Percentiles rank a stretch among this genome's conserved stretches.
Conservation (phyloP, 2,888 invertebrate genomes). For the Entomobrya multifasciata region DNA sequence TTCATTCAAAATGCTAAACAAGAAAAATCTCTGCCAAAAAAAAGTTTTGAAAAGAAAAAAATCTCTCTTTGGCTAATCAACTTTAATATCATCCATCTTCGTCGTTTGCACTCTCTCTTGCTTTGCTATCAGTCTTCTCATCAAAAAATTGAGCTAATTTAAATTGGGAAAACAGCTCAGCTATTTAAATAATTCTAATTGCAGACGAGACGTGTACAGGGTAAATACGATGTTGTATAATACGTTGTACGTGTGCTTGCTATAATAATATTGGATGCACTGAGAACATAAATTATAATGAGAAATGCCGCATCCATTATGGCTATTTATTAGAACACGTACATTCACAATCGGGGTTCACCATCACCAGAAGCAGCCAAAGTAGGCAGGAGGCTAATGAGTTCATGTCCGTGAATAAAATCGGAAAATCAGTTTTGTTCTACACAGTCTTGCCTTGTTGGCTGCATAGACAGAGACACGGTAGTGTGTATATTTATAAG, state of each 20-base stretch:
- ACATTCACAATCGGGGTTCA: no score
- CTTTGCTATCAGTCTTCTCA: constrained; percentile 13
- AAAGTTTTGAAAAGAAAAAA: constrained; percentile 27
- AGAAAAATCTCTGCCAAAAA: constrained; percentile 29
- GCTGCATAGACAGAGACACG: no score
- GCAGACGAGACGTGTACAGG: constrained; percentile 6
- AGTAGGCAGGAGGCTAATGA: constrained; percentile 25
- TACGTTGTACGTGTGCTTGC: no score
- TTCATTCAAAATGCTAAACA: background rate
- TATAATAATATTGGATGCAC: background rate
- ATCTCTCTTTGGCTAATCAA: constrained; percentile 19
- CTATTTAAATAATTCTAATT: constrained; percentile 30
- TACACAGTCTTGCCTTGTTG: constrained; percentile 25
- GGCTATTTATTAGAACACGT: no score
- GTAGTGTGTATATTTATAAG: no score
- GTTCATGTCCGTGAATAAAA: constrained; percentile 48
- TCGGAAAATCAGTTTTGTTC: constrained; percentile 42
- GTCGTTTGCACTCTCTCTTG: background rate
- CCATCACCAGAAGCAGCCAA: no score
- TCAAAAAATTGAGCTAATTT: constrained; percentile 46
- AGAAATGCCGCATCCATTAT: constrained; percentile 21
- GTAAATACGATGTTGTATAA: no score
- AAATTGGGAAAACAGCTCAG: constrained; percentile 13
- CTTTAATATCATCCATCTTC: constrained; percentile 46
- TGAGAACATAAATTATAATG: constrained; percentile 29